These are phyloP conservation scores for Caerostris darwini DNA, from an alignment of 1,140 invertebrate species.

Conservation along the genomic window DNA sequence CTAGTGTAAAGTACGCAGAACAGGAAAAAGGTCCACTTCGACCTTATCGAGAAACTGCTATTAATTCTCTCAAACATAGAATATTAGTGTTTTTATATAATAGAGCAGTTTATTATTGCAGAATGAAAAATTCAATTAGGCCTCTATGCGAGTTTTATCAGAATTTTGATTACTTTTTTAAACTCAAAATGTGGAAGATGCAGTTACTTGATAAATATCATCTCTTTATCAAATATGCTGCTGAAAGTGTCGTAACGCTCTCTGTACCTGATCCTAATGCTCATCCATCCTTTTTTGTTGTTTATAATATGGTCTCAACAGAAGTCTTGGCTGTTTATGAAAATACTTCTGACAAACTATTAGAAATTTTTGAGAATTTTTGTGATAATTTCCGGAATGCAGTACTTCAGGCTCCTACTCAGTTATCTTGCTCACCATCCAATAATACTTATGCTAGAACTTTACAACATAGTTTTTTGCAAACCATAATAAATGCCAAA, in stretches of 20 bases:
- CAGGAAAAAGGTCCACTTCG: slow-evolving; percentile 79
- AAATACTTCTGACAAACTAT: slow-evolving; percentile 92
- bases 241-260: slow-evolving; percentile 93
- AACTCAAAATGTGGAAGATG: slow-evolving; percentile 97
- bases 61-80: slow-evolving; percentile 94
- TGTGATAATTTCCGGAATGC: slow-evolving; percentile 96
- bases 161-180: slow-evolving; percentile 88
- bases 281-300: slow-evolving; percentile 93
- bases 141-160: slow-evolving; percentile 89
- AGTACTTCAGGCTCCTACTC: slow-evolving; percentile 89
- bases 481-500: slow-evolving; percentile 92
- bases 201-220: slow-evolving; percentile 96
- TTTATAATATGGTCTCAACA: slow-evolving; percentile 94
- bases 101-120: slow-evolving; percentile 87
- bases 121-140: slow-evolving; percentile 85
- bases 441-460: slow-evolving; percentile 92
- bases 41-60: slow-evolving; percentile 89
- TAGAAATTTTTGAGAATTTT: slow-evolving; percentile 95
- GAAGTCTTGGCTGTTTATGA: slow-evolving; percentile 92
- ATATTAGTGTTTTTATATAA: slow-evolving; percentile 91
- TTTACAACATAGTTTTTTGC: slow-evolving; percentile 89
- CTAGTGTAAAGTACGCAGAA: slow-evolving; percentile 50
- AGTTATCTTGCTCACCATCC: slow-evolving; percentile 94
- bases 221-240: slow-evolving; percentile 95
- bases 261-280: slow-evolving; percentile 90